Evolutionary conservation across 2,888 invertebrate genomes (phyloP), one percentile per base, ranked within the genome.

Genomic region (Macropis europaea): DNA sequence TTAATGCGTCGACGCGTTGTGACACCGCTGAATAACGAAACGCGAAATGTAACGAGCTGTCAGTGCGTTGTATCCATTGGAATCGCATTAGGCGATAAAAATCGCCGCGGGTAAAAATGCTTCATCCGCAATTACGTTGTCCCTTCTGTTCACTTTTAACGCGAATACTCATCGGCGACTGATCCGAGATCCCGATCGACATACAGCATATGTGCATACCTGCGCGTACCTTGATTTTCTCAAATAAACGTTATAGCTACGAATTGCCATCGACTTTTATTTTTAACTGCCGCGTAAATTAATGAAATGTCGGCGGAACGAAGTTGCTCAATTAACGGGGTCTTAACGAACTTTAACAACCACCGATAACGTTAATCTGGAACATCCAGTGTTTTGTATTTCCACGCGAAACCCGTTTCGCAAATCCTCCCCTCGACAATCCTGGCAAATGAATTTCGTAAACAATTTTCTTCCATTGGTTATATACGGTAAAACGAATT

Each of bases 301-400:
- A 26, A 32, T 7, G 5, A 38, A 26, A n/a, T 13, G 19, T 22
- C 28, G 42, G 40, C 34, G 42, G 6, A 48, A 42, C 48, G 28
- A 54, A 34, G 22, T 9, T 17, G 24, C 11, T 32, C 4, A 22
- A 38, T 61, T 22, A 22, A 22, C 36, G n/a, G 26, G 48, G 43
- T 43, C 43, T 19, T 36, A 30, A 64, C 30, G n/a, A 43, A 50
- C 30, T 45, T 67, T 26, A 17, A n/a, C 9, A 7, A 4, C 15
- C n/a, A 1, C 4, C 48, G 50, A 45, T 38, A 9, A 52, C 22
- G 45, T 68, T 52, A 52, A 57, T 69, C 22, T 34, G 5, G 38
- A 13, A 1, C 15, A 7, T 17, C 15, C 36, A n/a, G n/a, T 28
- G 11, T 13, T 9, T 3, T 36, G 36, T 50, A 43, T 34, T 43